Base-by-base conservation (phyloP, 2,797 vertebrate genomes). In the Staurois parvus region DNA sequence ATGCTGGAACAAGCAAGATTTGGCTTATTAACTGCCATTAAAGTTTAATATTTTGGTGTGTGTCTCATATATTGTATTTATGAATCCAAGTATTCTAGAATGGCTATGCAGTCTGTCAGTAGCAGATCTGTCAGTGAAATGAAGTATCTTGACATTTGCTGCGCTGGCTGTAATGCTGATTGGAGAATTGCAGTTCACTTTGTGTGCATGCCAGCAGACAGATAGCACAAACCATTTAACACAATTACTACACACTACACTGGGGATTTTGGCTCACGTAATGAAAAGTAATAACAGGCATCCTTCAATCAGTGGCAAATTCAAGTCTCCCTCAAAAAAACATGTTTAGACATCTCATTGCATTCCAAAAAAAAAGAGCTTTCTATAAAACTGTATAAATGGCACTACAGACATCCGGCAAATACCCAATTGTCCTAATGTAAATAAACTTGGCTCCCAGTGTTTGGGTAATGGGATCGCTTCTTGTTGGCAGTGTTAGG, bases 141-240 rank as follows among this genome's bases (percentile, higher is more conserved):
- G 10, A 83, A 45, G 30, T 66, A 26, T 67, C 34, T 29, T 83
- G 56, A 45, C 52, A 76, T 83, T 72, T 62, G 72, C 59, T 68
- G 37, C 19, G 2, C 40, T 83, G 59, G 37, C 72, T 75, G 72
- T 34, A 42, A 76, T 48, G 62, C 48, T 68, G 72, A 83, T 83
- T 67, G 81, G 76, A 75, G 81, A 83, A 68, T 64, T 83, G 52
- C 52, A 59, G 72, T 75, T 76, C 59, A 45, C 70, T 74, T 82
- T 82, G 37, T 67, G 64, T n/a, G 32, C 21, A 32, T 82, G 70
- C 79, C 68, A 72, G 28, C 21, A 82, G 70, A 82, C 52, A 59
- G 80, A 82, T 64, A 82, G 32, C 45, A 72, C 24, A 64, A 82
- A 64, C 69, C 32, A 72, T 82, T 73, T 64, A 73, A 56, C 24